Percentiles rank a stretch among this genome's conserved stretches.
These are phyloP conservation scores for Arvicanthis niloticus DNA, from an alignment of 2,113 vertebrate genomes.

Conservation along the genomic window DNA sequence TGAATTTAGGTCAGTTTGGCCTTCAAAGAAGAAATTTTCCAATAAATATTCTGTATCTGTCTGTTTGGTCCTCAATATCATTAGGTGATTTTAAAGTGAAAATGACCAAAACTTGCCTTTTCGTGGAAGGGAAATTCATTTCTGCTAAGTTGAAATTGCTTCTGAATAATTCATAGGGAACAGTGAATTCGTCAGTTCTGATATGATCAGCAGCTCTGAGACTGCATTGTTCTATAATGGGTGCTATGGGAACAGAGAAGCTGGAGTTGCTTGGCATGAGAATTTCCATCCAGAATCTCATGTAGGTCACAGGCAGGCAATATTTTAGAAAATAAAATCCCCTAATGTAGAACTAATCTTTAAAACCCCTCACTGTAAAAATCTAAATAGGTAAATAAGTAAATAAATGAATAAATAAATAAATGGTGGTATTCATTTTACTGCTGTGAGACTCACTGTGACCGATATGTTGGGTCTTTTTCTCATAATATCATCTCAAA, in stretches of 20 bases:
- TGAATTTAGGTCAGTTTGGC: constrained; percentile 73
- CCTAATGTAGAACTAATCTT: neutral
- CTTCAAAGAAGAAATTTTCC: constrained; percentile 68
- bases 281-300: constrained; percentile 49
- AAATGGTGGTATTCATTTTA: neutral
- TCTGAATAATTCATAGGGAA: constrained; percentile 81
- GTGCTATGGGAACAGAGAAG: constrained; percentile 52
- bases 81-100: constrained; percentile 71
- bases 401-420: neutral
- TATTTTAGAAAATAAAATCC: constrained; percentile 38
- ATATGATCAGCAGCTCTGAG: constrained; percentile 54
- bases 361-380: neutral
- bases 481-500: neutral
- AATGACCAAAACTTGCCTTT: constrained; percentile 71
- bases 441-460: neutral
- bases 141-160: constrained; percentile 76
- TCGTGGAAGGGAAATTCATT: constrained; percentile 75
- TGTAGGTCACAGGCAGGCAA: neutral
- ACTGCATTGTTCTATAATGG: constrained; percentile 55
- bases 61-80: constrained; percentile 55
- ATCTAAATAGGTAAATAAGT: neutral
- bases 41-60: constrained; percentile 64
- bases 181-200: constrained; percentile 68
- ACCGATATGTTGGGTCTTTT: neutral
- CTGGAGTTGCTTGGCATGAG: constrained; percentile 28